Evolutionary conservation across 2,888 invertebrate species (phyloP), one percentile per base, ranked within the genome.

Genomic region (Amorpha juglandis): DNA sequence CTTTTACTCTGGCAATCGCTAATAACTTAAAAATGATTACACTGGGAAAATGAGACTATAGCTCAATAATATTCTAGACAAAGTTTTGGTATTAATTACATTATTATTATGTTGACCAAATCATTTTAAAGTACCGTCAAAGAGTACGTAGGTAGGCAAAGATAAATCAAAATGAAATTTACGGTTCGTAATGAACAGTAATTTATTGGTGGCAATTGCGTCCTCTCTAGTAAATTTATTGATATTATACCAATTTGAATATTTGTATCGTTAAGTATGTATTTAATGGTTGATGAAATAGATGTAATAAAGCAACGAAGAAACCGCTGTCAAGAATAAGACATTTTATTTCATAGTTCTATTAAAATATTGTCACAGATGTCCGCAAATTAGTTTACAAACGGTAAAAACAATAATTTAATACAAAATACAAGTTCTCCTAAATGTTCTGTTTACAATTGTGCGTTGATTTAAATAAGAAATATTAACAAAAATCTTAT

Each of bases 391-490:
- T 78, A 77, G 80, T 76, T 79, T 78, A 81, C 81, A 84, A 82
- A 83, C 80, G 78, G 79, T 75, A 81, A 84, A 90, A 88, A 91
- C 85, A 92, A 92, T 92, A 92, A 92, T 91, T 92, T 92, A 92
- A 86, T 90, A 89, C 86, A 89, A 83, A 86, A 80, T 90, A 91
- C 84, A 86, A 78, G 79, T 76, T 83, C 80, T 80, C 81, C 81
- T 83, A 82, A 81, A 84, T 73, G 75, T 77, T 75, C 76, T 77
- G 45, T 51, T 64, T 52, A 66, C 63, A 63, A 48, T 91, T 91
- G 91, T 91, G 91, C 90, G 90, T 83, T 73, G 62, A 79, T 80
- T 90, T 91, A 88, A 87, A 88, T 89, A 89, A 88, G 83, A 79
- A 81, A 82, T 79, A 82, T 83, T 86, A 89, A 91, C 91, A 88